Conservation (phyloP, 2,797 vertebrate genomes). For the Amblyraja radiata region DNA sequence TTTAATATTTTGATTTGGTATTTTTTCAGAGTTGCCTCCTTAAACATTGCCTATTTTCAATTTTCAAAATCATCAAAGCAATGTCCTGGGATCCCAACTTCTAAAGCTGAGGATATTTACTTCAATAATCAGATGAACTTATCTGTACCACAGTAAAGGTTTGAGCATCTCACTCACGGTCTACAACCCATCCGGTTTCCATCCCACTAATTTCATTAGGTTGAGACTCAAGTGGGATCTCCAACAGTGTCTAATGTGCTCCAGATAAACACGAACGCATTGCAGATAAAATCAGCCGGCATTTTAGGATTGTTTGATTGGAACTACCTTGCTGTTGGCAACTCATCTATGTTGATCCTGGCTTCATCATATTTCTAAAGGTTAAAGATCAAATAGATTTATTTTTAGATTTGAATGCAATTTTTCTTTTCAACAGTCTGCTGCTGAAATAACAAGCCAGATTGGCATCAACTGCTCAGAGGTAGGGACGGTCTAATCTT, state of each 20-base stretch:
- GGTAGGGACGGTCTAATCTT: neutral
- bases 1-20: neutral
- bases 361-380: neutral
- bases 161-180: neutral
- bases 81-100: neutral
- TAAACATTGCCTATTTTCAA: neutral
- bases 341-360: neutral
- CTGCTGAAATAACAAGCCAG: neutral
- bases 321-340: neutral
- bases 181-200: neutral
- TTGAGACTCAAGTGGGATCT: neutral
- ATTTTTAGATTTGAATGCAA: neutral
- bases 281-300: neutral
- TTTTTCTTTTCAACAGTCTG: neutral
- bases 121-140: neutral
- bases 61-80: neutral
- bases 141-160: neutral
- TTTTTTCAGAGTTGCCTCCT: neutral
- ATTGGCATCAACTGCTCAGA: neutral
- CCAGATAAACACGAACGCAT: neutral
- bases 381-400: neutral
- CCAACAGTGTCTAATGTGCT: neutral
- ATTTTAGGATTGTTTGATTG: neutral
- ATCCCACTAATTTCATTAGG: neutral
- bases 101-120: neutral